Conservation (phyloP, 2,888 invertebrate genomes). For the Acleris sparsana region DNA sequence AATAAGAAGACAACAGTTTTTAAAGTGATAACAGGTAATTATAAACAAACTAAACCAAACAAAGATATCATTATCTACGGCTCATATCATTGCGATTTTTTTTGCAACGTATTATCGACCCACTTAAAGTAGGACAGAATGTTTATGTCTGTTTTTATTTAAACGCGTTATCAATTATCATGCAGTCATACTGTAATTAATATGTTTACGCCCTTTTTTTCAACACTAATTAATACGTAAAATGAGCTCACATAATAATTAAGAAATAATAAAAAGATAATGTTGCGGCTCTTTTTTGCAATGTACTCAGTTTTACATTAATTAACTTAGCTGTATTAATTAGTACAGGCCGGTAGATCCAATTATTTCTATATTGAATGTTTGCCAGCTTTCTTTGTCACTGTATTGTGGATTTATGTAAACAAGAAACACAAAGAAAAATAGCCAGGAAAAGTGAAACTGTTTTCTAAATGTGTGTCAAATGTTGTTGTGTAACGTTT, state of each 20-base stretch:
- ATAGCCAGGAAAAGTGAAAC: no score
- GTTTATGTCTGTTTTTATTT: slow-evolving; percentile 27
- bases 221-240: neutral
- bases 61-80: neutral
- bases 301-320: neutral
- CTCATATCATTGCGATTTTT: neutral
- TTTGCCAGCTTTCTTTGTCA: no score
- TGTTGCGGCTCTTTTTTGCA: neutral
- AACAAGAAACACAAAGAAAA: no score
- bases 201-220: slow-evolving; percentile 27
- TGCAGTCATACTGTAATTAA: slow-evolving; percentile 7
- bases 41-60: slow-evolving; percentile 21
- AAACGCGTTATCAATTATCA: slow-evolving; percentile 29
- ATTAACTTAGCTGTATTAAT: neutral
- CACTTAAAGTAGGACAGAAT: slow-evolving; percentile 29
- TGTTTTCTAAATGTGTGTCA: no score
- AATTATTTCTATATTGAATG: neutral
- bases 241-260: neutral
- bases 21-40: slow-evolving; percentile 27
- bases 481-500: no score
- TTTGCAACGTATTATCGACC: slow-evolving; percentile 36
- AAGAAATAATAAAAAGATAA: neutral
- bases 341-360: neutral
- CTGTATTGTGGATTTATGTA: no score
- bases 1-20: slow-evolving; percentile 24